A percentile compares a stretch with the other conserved stretches of the same genome.
phyloP scores from a whole-genome alignment of 92 coral and sea anemone genomes.

The Plumapathes pennacea region DNA sequence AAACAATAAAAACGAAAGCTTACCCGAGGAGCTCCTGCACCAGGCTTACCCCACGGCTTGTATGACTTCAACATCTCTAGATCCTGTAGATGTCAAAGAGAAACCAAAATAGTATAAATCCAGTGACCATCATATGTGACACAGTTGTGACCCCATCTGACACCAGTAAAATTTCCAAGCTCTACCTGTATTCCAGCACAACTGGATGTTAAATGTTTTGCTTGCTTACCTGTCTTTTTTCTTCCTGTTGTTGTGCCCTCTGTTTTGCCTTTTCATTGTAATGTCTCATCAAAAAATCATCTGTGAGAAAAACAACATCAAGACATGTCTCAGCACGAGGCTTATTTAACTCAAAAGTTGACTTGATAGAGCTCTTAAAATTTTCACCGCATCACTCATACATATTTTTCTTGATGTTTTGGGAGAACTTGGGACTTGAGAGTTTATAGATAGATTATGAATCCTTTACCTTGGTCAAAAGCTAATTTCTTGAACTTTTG shows the following conservation, averaged over 20 bases:
- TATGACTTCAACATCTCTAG: constrained; percentile 58
- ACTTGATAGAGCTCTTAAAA: too few species aligned
- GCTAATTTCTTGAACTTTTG: constrained; percentile 49
- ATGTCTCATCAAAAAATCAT: constrained; percentile 71
- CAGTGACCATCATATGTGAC: not conserved
- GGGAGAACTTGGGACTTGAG: not conserved
- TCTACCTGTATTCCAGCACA: not conserved
- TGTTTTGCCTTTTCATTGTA: constrained; percentile 53
- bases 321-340: constrained; percentile 6
- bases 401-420: too few species aligned
- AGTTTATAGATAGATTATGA: not conserved
- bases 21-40: constrained; percentile 82
- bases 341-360: too few species aligned
- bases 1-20: too few species aligned
- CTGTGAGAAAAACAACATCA: constrained; percentile 19
- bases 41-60: constrained; percentile 84
- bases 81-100: constrained; percentile 47
- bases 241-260: constrained; percentile 39
- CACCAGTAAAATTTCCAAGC: not conserved
- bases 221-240: constrained; percentile 67
- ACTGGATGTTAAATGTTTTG: not conserved
- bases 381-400: too few species aligned
- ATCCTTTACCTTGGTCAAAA: constrained; percentile 51
- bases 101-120: not conserved
- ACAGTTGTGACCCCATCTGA: not conserved